Conservation (phyloP, 2,113 vertebrate genomes). For the Drymodes brunneopygia region DNA sequence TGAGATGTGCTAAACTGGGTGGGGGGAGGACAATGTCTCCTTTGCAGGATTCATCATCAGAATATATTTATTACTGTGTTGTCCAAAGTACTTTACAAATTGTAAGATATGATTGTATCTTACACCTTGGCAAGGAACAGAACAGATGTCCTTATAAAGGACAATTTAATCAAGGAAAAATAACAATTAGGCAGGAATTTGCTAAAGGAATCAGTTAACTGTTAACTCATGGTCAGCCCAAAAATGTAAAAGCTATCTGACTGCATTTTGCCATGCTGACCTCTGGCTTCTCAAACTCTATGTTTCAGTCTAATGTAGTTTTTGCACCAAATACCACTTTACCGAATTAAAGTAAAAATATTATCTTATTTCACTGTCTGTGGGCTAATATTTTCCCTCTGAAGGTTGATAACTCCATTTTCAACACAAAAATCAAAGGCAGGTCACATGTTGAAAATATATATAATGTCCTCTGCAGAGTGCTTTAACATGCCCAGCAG, state of each 20-base stretch:
- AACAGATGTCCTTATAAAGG: slow-evolving; percentile 44
- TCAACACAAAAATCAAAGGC: slow-evolving; percentile 7
- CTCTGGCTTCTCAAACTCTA: neutral
- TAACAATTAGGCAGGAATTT: slow-evolving; percentile 9
- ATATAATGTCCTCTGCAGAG: slow-evolving; percentile 35
- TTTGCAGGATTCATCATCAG: neutral
- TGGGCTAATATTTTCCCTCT: slow-evolving; percentile 14
- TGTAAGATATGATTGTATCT: neutral
- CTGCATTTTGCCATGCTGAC: neutral
- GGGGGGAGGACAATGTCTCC: neutral
- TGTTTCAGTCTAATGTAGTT: neutral
- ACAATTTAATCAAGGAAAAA: slow-evolving; percentile 41
- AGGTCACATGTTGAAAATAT: slow-evolving; percentile 40
- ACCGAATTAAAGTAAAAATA: neutral
- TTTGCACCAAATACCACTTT: neutral
- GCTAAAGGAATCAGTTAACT: neutral
- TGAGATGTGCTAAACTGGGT: neutral
- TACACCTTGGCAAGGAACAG: slow-evolving; percentile 40
- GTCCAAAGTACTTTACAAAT: slow-evolving; percentile 29
- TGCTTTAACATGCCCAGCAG: slow-evolving; percentile 45
- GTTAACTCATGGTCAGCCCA: neutral
- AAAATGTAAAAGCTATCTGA: neutral
- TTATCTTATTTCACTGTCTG: neutral
- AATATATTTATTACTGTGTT: slow-evolving; percentile 1
- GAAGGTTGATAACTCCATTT: slow-evolving; percentile 10